Evolutionary conservation across 1,140 invertebrate genomes (phyloP), one percentile per base, ranked within the genome.

Genomic region (Mycetomoellerius zeteki): DNA sequence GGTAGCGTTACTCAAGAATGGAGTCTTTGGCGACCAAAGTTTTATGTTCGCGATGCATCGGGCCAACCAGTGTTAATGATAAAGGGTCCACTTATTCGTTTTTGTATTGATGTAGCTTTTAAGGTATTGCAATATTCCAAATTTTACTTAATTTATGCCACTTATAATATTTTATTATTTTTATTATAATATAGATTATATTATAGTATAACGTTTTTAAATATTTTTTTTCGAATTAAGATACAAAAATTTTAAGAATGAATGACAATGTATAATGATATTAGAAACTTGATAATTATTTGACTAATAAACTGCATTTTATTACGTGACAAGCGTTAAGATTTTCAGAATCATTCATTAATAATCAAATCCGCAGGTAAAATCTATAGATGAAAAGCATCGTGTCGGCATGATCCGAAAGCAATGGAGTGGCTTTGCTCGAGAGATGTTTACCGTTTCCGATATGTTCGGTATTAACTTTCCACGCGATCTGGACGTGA

Each of bases 1-100:
- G 98, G 98, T 27, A 97, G 96, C 6, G 96, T 99, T 8, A 96
- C 97, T 85, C 98, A 99, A 96, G 97, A 98, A 84, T 99, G 98
- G 98, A 98, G 97, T 75, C 95, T 98, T 58, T 97, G 97, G 91
- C 96, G 96, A 60, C 98, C 98, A 2, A 96, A 96, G 54, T 99
- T 98, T 93, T 96, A 96, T n/a, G 96, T 99, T 64, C 97, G 98
- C 88, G 97, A 99, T 94, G 96, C 97, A 3, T 93, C 96, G 10
- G 98, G 97, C 30, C 97, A 98, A 72, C 97, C 96, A 0, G 97
- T 99, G 1, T 95, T 99, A 7, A 96, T 96, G 85, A 98, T 99
- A 89, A 97, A 98, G 94, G 98, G 98, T 6, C 98, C 98, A 0
- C 94, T 98, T 58, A 98, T 97, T 0, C 97, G 96, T 91, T 98